Evolutionary conservation across 1,140 invertebrate genomes (phyloP).

Genomic region (Macrocentrus cingulum): DNA sequence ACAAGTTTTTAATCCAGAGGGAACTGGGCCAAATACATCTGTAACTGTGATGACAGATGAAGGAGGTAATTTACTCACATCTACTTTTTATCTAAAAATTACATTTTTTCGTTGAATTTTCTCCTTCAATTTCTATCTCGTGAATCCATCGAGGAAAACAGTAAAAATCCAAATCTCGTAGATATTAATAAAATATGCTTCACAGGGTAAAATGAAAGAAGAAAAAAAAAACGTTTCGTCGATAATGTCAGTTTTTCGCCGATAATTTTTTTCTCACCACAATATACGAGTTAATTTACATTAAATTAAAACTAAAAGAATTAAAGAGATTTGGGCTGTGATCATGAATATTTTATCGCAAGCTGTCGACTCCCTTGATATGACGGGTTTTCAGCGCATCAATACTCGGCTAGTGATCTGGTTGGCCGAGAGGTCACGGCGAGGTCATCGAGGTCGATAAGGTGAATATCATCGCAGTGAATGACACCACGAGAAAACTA

Average conservation of each 20-base stretch:
- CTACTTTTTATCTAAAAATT: no score
- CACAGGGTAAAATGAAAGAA: no score
- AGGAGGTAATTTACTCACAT: conserved; percentile 66
- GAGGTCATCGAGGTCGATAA: background rate
- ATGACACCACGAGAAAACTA: background rate
- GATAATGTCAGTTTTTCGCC: no score
- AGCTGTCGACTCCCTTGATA: background rate
- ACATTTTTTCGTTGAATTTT: conserved; percentile 13
- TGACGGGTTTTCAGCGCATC: no score
- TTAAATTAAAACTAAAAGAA: no score
- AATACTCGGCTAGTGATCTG: conserved; percentile 18
- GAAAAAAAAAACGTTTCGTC: no score
- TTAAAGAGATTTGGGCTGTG: no score
- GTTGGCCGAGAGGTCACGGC: conserved; percentile 18
- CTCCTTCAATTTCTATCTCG: background rate
- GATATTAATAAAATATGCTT: no score
- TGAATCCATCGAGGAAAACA: no score
- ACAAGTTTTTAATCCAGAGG: conserved; percentile 77
- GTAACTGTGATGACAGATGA: conserved; percentile 79
- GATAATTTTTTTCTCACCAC: no score
- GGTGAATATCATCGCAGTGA: background rate
- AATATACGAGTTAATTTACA: no score
- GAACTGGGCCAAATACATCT: conserved; percentile 69
- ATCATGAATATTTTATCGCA: background rate
- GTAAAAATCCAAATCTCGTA: no score